These are phyloP conservation scores for Drosophila rellima DNA, from an alignment of 2,888 invertebrate species.

Conservation along the genomic window DNA sequence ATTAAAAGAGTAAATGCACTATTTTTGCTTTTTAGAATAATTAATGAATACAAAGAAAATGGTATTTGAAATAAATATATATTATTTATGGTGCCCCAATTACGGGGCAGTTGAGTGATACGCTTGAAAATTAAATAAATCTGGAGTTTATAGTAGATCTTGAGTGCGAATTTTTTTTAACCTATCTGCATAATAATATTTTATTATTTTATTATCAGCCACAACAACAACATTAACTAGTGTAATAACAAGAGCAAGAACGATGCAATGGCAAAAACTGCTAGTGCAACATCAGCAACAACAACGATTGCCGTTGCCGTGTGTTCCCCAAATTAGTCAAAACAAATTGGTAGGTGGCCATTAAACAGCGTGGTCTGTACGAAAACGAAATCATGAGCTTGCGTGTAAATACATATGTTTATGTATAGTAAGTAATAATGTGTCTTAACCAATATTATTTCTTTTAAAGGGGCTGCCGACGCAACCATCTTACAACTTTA, in stretches of 20 bases:
- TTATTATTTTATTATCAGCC: constrained; percentile 11
- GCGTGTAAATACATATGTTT: constrained; percentile 3
- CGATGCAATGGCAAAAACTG: constrained; percentile 48
- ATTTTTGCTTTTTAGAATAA: too few species aligned
- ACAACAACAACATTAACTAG: too few species aligned
- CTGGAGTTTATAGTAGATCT: constrained; percentile 29
- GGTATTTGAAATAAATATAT: constrained; percentile 60
- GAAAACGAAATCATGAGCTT: constrained; percentile 7
- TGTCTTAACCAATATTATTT: background rate
- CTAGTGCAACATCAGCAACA: constrained; percentile 51
- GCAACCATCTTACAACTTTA: too few species aligned
- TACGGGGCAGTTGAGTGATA: constrained; percentile 48
- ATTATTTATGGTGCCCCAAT: constrained; percentile 42
- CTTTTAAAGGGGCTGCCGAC: too few species aligned
- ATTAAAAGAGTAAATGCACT: background rate
- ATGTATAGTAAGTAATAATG: too few species aligned
- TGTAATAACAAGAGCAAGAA: constrained; percentile 47
- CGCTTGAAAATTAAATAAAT: constrained; percentile 47
- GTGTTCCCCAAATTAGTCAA: constrained; percentile 67
- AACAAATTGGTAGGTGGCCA: constrained; percentile 76
- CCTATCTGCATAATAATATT: too few species aligned
- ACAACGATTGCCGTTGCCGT: constrained; percentile 54
- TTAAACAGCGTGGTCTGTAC: constrained; percentile 44
- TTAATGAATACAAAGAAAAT: too few species aligned
- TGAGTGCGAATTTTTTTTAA: constrained; percentile 17